These are phyloP conservation scores for Pseudoips prasinana DNA, from an alignment of 2,888 invertebrate species.

Conservation along the genomic window DNA sequence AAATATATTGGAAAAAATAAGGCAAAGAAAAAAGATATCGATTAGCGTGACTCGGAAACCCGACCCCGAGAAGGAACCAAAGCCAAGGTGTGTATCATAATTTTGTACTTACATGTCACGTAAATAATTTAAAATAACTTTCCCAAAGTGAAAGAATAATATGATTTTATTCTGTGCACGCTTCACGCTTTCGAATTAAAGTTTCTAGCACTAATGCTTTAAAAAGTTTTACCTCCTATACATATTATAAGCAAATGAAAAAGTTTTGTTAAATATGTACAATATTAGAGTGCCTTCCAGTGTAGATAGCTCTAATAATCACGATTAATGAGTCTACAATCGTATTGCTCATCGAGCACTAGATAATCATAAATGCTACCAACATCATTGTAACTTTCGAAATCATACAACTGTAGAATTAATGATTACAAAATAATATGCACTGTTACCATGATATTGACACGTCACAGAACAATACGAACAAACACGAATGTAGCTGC, in stretches of 20 bases:
- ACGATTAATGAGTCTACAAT: slow-evolving; percentile 20
- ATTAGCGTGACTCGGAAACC: slow-evolving; percentile 76
- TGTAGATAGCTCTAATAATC: slow-evolving; percentile 37
- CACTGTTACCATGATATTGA: slow-evolving; percentile 27
- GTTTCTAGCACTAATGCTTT: slow-evolving; percentile 76
- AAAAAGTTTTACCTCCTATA: slow-evolving; percentile 54
- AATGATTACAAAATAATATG: slow-evolving; percentile 25
- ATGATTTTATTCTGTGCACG: slow-evolving; percentile 74
- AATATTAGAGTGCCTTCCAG: slow-evolving; percentile 30
- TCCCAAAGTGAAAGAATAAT: slow-evolving; percentile 61
- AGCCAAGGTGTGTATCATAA: slow-evolving; percentile 73
- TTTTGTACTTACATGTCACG: slow-evolving; percentile 60
- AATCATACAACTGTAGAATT: slow-evolving; percentile 29
- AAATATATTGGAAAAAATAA: slow-evolving; percentile 76
- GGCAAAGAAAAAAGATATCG: slow-evolving; percentile 73
- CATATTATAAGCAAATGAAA: slow-evolving; percentile 45
- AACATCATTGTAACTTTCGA: slow-evolving; percentile 32
- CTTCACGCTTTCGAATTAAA: slow-evolving; percentile 76
- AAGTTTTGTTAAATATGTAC: slow-evolving; percentile 40
- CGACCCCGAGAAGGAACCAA: slow-evolving; percentile 65
- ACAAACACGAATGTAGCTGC: slow-evolving; percentile 6
- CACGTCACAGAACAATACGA: slow-evolving; percentile 27
- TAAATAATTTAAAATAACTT: slow-evolving; percentile 77
- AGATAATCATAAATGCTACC: slow-evolving; percentile 20
- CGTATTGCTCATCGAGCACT: slow-evolving; percentile 23